These are phyloP conservation scores for Kryptolebias marmoratus DNA, from an alignment of 2,113 vertebrate genomes.

Conservation along the genomic window DNA sequence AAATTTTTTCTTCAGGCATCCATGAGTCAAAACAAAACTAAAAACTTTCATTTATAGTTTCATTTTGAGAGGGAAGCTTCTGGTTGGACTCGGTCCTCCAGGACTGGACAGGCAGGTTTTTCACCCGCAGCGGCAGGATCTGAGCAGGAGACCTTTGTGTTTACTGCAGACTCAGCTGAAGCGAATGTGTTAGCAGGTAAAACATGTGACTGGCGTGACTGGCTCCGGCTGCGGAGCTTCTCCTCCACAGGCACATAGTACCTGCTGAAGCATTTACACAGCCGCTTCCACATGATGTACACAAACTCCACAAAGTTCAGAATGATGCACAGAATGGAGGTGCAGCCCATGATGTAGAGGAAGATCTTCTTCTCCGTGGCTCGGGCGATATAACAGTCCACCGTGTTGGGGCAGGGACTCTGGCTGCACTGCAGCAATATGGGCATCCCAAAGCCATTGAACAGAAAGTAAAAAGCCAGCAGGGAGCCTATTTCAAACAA, in stretches of 20 bases:
- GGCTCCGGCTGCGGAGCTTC: neutral
- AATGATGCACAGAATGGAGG: slow-evolving; percentile 84
- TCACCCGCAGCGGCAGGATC: neutral
- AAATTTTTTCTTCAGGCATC: neutral
- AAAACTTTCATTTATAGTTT: neutral
- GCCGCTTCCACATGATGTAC: slow-evolving; percentile 85
- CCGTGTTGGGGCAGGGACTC: slow-evolving; percentile 85
- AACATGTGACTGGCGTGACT: slow-evolving; percentile 6
- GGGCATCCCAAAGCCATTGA: slow-evolving; percentile 85
- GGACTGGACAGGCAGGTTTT: slow-evolving; percentile 45
- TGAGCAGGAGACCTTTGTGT: slow-evolving; percentile 5
- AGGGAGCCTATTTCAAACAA: slow-evolving; percentile 85
- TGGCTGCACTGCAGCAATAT: slow-evolving; percentile 80
- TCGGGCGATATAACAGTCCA: slow-evolving; percentile 87
- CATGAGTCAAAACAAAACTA: neutral
- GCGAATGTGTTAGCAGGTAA: slow-evolving; percentile 16
- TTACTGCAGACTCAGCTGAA: slow-evolving; percentile 5
- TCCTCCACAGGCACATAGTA: slow-evolving; percentile 48
- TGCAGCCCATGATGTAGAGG: slow-evolving; percentile 84
- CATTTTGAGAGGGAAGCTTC: neutral
- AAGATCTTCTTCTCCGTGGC: slow-evolving; percentile 90
- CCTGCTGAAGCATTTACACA: slow-evolving; percentile 76
- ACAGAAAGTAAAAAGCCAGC: slow-evolving; percentile 86
- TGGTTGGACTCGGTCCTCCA: neutral
- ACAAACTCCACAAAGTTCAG: slow-evolving; percentile 85